Conservation (phyloP, 2,888 invertebrate species). For the Drosophila paramelanica region DNA sequence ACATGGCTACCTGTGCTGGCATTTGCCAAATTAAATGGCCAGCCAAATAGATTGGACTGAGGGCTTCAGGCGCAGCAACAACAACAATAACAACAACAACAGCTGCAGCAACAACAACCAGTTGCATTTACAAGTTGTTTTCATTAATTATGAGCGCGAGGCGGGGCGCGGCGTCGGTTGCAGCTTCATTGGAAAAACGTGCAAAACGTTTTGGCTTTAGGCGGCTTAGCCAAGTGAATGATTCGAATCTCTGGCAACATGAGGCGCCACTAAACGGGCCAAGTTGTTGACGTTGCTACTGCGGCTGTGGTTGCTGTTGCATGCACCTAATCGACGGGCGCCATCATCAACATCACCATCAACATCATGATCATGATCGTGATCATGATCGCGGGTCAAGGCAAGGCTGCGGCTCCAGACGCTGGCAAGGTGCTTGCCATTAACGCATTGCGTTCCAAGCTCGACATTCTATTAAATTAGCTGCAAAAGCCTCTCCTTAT, state of each 20-base stretch:
- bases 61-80: conserved; percentile 16
- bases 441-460: conserved; percentile 71
- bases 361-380: conserved; percentile 20
- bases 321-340: conserved; percentile 76
- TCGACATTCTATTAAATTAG: conserved; percentile 53
- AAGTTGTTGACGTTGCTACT: conserved; percentile 41
- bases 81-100: not conserved
- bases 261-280: conserved; percentile 65
- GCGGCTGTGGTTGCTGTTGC: conserved; percentile 58
- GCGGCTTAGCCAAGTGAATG: conserved; percentile 74
- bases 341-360: conserved; percentile 59
- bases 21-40: conserved; percentile 61
- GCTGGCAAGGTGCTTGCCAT: conserved; percentile 60
- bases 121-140: conserved; percentile 58
- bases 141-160: conserved; percentile 75
- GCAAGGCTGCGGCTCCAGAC: conserved; percentile 30
- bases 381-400: conserved; percentile 69
- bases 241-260: conserved; percentile 65
- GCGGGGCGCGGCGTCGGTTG: conserved; percentile 44
- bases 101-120: conserved; percentile 25
- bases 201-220: conserved; percentile 70
- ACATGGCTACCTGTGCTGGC: conserved; percentile 52
- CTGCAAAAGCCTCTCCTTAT: conserved; percentile 69
- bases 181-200: conserved; percentile 79
- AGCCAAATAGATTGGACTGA: conserved; percentile 30